Evolutionary conservation across 2,888 invertebrate species (phyloP).

Genomic region (Athrips mouffetella): DNA sequence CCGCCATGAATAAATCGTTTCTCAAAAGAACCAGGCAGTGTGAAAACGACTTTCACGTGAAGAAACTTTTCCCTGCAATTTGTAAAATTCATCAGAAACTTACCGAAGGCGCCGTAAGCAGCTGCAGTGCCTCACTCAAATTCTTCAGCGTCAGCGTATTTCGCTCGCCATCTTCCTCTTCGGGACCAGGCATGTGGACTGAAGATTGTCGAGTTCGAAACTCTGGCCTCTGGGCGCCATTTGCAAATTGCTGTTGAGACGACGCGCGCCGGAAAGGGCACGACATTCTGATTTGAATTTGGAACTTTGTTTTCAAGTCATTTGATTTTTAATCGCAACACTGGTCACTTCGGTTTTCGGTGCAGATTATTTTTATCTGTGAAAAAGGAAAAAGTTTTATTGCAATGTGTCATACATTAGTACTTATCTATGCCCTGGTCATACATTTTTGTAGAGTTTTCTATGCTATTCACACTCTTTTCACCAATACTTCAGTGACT

Average conservation of each 20-base stretch:
- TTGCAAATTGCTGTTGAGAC: conserved; percentile 75
- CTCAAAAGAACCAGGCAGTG: too few relatives aligned
- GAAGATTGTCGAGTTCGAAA: conserved; percentile 81
- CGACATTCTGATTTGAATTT: conserved; percentile 58
- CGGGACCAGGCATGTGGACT: conserved; percentile 80
- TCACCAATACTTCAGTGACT: too few relatives aligned
- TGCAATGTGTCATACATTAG: too few relatives aligned
- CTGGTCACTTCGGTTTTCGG: conserved; percentile 1
- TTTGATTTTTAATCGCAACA: conserved; percentile 17
- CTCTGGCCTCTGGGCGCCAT: conserved; percentile 67
- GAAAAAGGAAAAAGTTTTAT: conserved; percentile 3
- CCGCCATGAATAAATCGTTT: too few relatives aligned
- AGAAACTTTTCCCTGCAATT: neutral
- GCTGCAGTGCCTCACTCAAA: conserved; percentile 87
- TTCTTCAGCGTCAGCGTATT: conserved; percentile 87
- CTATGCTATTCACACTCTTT: too few relatives aligned
- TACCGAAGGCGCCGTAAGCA: conserved; percentile 90
- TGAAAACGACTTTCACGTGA: neutral
- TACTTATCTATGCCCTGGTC: neutral
- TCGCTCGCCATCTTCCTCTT: conserved; percentile 80
- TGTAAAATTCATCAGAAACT: conserved; percentile 44
- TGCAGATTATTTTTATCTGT: conserved; percentile 12
- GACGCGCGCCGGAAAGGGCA: conserved; percentile 79
- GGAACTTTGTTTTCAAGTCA: conserved; percentile 19
- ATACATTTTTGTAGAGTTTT: neutral